Percentiles rank a stretch among this genome's conserved stretches.
These are phyloP conservation scores for Pterophyllum scalare DNA, from an alignment of 2,113 vertebrate species.

Conservation along the genomic window DNA sequence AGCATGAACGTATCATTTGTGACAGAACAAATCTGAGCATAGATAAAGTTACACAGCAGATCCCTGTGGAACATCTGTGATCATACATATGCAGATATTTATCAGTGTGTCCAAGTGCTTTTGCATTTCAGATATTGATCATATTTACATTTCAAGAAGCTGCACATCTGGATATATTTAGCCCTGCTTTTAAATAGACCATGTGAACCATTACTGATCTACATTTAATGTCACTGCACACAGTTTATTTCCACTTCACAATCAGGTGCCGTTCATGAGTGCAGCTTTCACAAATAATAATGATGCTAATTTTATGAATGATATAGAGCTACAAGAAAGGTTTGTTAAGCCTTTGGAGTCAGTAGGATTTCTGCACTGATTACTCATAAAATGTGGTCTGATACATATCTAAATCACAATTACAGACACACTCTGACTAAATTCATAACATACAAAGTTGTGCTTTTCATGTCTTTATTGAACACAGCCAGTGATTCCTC, in stretches of 20 bases:
- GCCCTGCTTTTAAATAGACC: background rate
- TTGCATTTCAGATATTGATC: slow-evolving; percentile 15
- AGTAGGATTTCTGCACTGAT: slow-evolving; percentile 11
- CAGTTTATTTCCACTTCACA: background rate
- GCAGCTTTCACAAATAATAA: background rate
- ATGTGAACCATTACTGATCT: background rate
- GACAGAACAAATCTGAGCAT: slow-evolving; percentile 7
- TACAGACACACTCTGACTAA: background rate
- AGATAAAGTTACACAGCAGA: slow-evolving; percentile 16
- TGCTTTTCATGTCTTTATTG: background rate
- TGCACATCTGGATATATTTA: slow-evolving; percentile 58
- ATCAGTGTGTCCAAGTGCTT: slow-evolving; percentile 23
- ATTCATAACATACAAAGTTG: background rate
- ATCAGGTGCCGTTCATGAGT: background rate
- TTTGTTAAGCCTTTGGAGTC: background rate
- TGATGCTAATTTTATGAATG: background rate
- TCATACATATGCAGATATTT: slow-evolving; percentile 23
- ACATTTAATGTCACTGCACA: background rate
- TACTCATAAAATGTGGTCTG: background rate
- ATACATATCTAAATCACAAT: background rate
- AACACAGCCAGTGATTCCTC: background rate
- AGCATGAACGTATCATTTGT: background rate
- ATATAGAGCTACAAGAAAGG: background rate
- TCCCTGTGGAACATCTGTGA: background rate
- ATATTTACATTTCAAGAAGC: slow-evolving; percentile 14